Evolutionary conservation across 1,140 invertebrate genomes (phyloP).

Genomic region (Brachionus manjavacas): DNA sequence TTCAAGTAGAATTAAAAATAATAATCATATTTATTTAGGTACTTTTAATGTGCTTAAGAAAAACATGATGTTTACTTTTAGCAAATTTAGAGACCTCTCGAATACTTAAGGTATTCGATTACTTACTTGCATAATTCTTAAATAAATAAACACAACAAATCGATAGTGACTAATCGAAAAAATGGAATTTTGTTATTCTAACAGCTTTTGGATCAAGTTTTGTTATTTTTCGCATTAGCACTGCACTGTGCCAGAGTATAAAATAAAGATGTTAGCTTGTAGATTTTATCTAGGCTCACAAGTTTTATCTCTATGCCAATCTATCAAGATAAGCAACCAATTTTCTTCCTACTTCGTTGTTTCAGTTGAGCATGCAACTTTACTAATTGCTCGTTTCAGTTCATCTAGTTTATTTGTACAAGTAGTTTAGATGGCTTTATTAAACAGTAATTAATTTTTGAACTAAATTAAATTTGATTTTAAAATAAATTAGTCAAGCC

Average conservation of each 20-base stretch:
- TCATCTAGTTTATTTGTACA: background rate
- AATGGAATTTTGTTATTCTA: conserved; percentile 39
- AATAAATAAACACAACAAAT: conserved; percentile 22
- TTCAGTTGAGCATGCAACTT: background rate
- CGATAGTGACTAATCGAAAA: conserved; percentile 32
- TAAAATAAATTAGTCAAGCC: conserved; percentile 34
- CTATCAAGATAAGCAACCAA: background rate
- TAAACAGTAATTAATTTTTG: conserved; percentile 24
- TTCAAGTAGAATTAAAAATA: background rate
- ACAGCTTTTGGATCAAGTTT: conserved; percentile 21
- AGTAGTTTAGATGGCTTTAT: conserved; percentile 8
- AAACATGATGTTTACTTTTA: conserved; percentile 25
- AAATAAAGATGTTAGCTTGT: background rate
- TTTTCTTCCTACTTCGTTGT: background rate
- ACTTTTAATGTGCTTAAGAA: background rate
- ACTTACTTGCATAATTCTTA: conserved; percentile 9
- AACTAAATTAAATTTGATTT: conserved; percentile 16
- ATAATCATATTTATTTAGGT: conserved; percentile 18
- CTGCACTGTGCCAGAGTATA: background rate
- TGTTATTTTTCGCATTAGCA: conserved; percentile 24
- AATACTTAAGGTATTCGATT: conserved; percentile 13
- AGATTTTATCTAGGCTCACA: background rate
- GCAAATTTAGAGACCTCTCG: conserved; percentile 15
- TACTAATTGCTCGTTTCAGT: background rate
- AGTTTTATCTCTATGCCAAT: background rate